A percentile compares a stretch with the other conserved stretches of the same genome.
These are phyloP conservation scores for Choristoneura rosaceana DNA, from an alignment of 2,888 invertebrate species.

Conservation along the genomic window DNA sequence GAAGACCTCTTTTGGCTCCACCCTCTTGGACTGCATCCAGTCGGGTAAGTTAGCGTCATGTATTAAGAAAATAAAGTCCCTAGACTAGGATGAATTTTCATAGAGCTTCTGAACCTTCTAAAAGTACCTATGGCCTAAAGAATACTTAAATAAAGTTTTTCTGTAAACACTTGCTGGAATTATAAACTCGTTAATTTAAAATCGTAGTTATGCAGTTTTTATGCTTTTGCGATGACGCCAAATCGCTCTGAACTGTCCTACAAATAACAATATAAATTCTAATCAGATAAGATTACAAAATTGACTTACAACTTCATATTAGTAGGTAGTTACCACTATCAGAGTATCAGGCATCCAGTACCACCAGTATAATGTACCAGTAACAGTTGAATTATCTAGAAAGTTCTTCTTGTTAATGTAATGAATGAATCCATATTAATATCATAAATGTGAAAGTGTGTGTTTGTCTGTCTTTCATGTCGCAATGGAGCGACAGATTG, in stretches of 20 bases:
- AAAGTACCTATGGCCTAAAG: no score
- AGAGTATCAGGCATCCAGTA: not conserved
- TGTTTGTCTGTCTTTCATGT: no score
- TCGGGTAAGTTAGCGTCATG: constrained; percentile 88
- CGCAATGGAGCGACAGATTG: no score
- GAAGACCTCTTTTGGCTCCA: constrained; percentile 97
- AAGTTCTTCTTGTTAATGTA: not conserved
- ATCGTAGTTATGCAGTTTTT: not conserved
- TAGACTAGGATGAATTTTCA: no score
- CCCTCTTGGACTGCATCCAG: constrained; percentile 96
- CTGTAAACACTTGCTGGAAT: not conserved
- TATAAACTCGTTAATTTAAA: not conserved
- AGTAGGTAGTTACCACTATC: not conserved
- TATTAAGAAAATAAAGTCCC: not conserved
- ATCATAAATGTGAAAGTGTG: no score
- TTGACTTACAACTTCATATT: constrained; percentile 6
- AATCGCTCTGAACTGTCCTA: not conserved
- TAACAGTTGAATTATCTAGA: not conserved
- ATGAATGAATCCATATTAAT: no score
- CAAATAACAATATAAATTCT: constrained; percentile 2
- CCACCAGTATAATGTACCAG: not conserved
- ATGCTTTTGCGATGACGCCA: not conserved
- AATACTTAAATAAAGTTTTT: no score
- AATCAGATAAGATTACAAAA: constrained; percentile 13
- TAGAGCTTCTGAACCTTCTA: not conserved